Evolutionary conservation across 1,140 invertebrate species (phyloP).

Genomic region (Schlechtendalia chinensis): DNA sequence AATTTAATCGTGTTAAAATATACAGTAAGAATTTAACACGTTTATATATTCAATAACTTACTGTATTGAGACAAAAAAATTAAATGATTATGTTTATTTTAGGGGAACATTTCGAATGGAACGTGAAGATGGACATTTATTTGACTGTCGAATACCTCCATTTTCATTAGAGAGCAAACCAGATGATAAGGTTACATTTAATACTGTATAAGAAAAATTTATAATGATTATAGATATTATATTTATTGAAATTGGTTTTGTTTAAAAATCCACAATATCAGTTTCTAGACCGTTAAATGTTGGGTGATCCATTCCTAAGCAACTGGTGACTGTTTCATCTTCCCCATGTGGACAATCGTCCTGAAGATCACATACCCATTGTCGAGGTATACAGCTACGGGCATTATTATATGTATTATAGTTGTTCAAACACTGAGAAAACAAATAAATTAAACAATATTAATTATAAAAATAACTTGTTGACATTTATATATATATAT

Average conservation of each 20-base stretch:
- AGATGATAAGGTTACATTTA: slow-evolving; percentile 58
- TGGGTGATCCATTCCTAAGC: slow-evolving; percentile 50
- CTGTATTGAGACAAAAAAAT: not conserved
- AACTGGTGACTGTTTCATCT: slow-evolving; percentile 52
- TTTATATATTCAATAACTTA: not conserved
- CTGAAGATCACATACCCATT: slow-evolving; percentile 54
- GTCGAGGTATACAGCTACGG: slow-evolving; percentile 52
- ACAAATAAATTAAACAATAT: slow-evolving; percentile 9
- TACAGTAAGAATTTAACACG: not conserved
- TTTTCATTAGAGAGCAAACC: slow-evolving; percentile 93
- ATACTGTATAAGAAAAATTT: slow-evolving; percentile 45
- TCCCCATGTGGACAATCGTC: slow-evolving; percentile 54
- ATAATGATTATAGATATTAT: slow-evolving; percentile 33
- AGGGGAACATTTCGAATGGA: slow-evolving; percentile 95
- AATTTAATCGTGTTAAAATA: not conserved
- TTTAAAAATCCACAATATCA: slow-evolving; percentile 45
- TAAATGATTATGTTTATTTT: slow-evolving; percentile 4
- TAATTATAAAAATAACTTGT: slow-evolving; percentile 25
- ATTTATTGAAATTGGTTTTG: slow-evolving; percentile 44
- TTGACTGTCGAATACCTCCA: slow-evolving; percentile 94
- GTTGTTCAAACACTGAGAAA: slow-evolving; percentile 36
- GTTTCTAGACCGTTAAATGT: slow-evolving; percentile 50
- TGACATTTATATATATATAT: not conserved
- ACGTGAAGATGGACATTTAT: slow-evolving; percentile 90
- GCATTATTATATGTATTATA: slow-evolving; percentile 14